These are phyloP conservation scores for Sarcophaga variegata DNA, from an alignment of 2,888 invertebrate species.

Conservation along the genomic window DNA sequence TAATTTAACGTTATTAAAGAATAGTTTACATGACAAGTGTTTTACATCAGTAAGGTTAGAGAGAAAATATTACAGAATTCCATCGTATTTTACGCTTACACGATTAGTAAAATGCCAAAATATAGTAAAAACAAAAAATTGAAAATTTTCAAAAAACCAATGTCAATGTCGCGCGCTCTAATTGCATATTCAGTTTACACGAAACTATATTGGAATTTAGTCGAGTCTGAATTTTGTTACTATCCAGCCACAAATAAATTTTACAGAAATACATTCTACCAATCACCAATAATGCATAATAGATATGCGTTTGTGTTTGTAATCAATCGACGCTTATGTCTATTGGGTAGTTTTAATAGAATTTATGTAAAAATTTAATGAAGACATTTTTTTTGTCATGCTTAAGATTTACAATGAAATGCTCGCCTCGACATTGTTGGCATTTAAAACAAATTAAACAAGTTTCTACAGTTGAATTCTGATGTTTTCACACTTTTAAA, in stretches of 20 bases:
- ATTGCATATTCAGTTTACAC: too few relatives aligned
- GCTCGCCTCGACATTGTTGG: constrained; percentile 20
- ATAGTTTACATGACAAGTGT: too few relatives aligned
- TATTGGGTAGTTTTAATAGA: constrained; percentile 5
- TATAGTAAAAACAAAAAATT: too few relatives aligned
- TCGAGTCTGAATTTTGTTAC: too few relatives aligned
- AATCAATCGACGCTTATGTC: constrained; percentile 3
- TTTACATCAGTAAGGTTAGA: too few relatives aligned
- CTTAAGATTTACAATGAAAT: constrained; percentile 28
- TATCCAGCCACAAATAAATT: background rate
- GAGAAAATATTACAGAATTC: too few relatives aligned
- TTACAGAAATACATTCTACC: background rate
- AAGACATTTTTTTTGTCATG: constrained; percentile 18
- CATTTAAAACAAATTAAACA: constrained; percentile 48
- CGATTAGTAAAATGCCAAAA: too few relatives aligned
- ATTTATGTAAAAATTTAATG: constrained; percentile 21
- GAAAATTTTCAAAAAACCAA: too few relatives aligned
- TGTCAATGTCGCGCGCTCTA: too few relatives aligned
- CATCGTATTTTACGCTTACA: too few relatives aligned
- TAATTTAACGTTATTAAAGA: too few relatives aligned
- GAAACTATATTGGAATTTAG: too few relatives aligned
- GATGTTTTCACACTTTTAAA: background rate
- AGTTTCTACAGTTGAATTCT: constrained; percentile 1
- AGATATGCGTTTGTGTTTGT: background rate
- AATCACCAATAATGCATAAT: background rate